Evolutionary conservation across 2,888 invertebrate genomes (phyloP), one percentile per base, ranked within the genome.

Genomic region (Sinelater perroti): DNA sequence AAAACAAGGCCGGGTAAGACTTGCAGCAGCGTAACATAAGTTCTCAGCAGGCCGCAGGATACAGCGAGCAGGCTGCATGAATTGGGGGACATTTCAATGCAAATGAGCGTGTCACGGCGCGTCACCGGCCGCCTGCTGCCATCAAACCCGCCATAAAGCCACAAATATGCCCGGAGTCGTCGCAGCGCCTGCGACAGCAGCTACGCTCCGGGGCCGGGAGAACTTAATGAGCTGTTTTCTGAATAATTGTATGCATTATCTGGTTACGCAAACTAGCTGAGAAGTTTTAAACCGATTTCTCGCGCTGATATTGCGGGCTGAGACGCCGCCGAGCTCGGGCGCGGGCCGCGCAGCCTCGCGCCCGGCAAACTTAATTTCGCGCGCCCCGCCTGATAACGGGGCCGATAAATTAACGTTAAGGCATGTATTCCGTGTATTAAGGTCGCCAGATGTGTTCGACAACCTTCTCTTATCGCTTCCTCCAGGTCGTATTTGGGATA

Each of bases 31-130:
- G 35, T 40, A 55, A 61, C 61, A 52, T 61, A 61, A 67, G 65
- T 67, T 65, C 61, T 61, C 61, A 61, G 65, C 58, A 61, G 64
- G 67, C 62, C 60, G 58, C 62, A 57, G 66, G 65, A 67, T 62
- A 65, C 67, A 52, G 62, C 59, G 62, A 63, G 61, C 65, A 65
- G 60, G 63, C 68, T 64, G 69, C 67, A 62, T 63, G 70, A 70
- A 71, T 70, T 70, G 70, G 68, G 65, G 66, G 62, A 72, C 73
- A 71, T 71, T 72, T 71, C 68, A 62, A 71, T 72, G 72, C 67
- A 71, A 71, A 72, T 72, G 69, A 72, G 70, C 58, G 64, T 69
- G 70, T 71, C 70, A 69, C 63, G 63, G 64, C 63, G 63, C 67
- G 66, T 67, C 68, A 68, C 66, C 68, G 67, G 67, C 65, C 68